Conservation (phyloP, 2,797 vertebrate species). For the Bradypodion pumilum region DNA sequence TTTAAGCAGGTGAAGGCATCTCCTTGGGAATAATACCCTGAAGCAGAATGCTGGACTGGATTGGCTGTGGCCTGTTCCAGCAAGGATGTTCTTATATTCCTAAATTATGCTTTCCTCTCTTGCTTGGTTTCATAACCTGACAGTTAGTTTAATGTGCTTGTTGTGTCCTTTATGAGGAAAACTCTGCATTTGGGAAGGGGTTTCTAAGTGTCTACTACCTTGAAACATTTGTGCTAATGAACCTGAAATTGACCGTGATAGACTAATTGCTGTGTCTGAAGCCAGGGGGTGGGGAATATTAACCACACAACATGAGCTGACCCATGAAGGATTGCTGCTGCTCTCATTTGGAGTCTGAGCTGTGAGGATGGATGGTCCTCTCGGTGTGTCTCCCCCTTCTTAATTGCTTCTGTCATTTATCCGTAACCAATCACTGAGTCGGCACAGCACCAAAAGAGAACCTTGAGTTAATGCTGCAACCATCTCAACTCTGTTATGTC, state of each 20-base stretch:
- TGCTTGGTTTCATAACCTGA: background rate
- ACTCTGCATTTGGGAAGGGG: background rate
- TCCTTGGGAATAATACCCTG: too few species aligned
- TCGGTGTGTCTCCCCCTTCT: background rate
- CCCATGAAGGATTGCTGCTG: background rate
- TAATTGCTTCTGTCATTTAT: constrained; percentile 25
- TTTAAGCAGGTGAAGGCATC: too few species aligned
- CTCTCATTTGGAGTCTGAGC: constrained; percentile 15
- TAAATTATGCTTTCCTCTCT: background rate
- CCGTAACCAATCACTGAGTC: constrained; percentile 3
- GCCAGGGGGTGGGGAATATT: background rate
- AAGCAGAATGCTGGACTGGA: too few species aligned
- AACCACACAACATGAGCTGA: constrained; percentile 5
- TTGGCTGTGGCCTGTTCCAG: too few species aligned
- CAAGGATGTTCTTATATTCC: too few species aligned
- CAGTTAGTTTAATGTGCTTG: background rate
- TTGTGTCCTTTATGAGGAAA: background rate
- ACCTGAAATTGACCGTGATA: background rate
- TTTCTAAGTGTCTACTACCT: background rate
- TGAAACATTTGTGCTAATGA: background rate
- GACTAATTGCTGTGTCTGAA: constrained; percentile 25
- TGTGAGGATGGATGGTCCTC: background rate
- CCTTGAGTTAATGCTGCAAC: background rate
- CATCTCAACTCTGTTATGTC: background rate
- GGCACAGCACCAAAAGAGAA: background rate